phyloP scores from a whole-genome alignment of 1,140 invertebrate genomes.

The Diprion similis region DNA sequence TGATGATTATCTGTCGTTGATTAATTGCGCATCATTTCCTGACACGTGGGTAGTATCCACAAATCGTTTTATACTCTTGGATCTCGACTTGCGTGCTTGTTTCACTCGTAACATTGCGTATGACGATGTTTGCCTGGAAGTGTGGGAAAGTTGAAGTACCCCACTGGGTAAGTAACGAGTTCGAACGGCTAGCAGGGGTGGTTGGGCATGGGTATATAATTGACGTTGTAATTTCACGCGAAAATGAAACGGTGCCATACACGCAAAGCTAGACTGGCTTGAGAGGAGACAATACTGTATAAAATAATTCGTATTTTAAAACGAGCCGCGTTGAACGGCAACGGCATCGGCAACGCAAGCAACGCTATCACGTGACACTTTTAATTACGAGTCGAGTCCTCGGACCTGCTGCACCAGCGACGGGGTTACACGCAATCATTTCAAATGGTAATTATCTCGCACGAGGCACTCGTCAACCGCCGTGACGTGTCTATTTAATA shows the following conservation, averaged over 20 bases:
- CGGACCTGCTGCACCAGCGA: neutral
- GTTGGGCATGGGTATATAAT: neutral
- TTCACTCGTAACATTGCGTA: no score
- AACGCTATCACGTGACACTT: neutral
- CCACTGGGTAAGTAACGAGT: neutral
- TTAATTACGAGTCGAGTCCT: neutral
- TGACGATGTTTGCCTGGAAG: neutral
- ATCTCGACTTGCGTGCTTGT: no score
- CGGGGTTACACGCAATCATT: slow-evolving; percentile 7
- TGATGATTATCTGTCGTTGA: no score
- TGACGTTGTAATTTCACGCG: neutral
- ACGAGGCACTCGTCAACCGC: slow-evolving; percentile 2
- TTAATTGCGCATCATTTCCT: no score
- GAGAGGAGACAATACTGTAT: neutral
- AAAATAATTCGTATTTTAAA: neutral
- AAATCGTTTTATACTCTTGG: no score
- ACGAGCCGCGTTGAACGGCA: neutral
- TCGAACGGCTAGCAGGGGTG: no score
- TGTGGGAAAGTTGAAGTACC: neutral
- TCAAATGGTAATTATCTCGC: slow-evolving; percentile 7
- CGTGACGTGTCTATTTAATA: neutral
- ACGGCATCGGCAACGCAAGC: no score
- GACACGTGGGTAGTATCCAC: no score
- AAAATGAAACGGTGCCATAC: neutral
- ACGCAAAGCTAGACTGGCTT: neutral